Conservation (phyloP, 2,888 invertebrate species). For the Rhaphigaster nebulosa region DNA sequence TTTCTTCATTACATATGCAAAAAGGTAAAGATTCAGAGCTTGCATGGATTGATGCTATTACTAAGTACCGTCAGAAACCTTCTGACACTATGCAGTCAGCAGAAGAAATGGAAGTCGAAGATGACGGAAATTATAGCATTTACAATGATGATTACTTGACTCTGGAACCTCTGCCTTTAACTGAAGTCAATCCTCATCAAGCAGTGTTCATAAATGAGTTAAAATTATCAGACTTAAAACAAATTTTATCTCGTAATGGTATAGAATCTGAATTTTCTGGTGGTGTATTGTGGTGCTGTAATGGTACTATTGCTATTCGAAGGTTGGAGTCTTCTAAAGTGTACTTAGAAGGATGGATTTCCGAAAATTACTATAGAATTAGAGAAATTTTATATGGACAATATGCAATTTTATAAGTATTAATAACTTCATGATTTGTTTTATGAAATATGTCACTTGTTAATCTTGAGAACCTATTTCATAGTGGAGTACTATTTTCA, state of each 20-base stretch:
- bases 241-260: constrained; percentile 80
- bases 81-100: constrained; percentile 70
- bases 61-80: constrained; percentile 71
- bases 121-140: constrained; percentile 43
- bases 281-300: constrained; percentile 94
- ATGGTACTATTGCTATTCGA: constrained; percentile 89
- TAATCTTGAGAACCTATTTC: background rate
- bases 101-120: constrained; percentile 67
- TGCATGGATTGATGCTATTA: constrained; percentile 94
- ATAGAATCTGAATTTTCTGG: constrained; percentile 89
- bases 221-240: constrained; percentile 91
- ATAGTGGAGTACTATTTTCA: background rate
- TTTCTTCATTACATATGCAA: constrained; percentile 88
- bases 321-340: constrained; percentile 93
- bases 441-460: background rate
- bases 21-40: constrained; percentile 90
- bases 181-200: constrained; percentile 77
- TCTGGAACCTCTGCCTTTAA: constrained; percentile 75
- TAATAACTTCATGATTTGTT: background rate
- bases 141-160: constrained; percentile 68
- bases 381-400: constrained; percentile 94
- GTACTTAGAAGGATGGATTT: constrained; percentile 92
- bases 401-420: constrained; percentile 90
- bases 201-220: constrained; percentile 94
- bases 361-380: constrained; percentile 95